Conservation (phyloP, 2,888 invertebrate genomes). For the Siphlonurus alternatus region DNA sequence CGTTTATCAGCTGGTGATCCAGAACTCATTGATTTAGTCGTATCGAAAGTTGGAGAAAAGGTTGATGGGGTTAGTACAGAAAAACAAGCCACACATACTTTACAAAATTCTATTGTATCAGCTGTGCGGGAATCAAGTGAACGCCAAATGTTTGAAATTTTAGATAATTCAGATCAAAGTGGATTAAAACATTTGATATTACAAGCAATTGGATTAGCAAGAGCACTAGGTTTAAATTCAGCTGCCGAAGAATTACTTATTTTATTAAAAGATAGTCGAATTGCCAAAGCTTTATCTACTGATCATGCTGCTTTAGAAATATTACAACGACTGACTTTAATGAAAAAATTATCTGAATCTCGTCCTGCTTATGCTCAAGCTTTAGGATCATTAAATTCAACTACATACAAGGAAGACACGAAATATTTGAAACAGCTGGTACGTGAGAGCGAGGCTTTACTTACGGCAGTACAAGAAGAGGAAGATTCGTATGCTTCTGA, state of each 20-base stretch:
- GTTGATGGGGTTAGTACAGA: constrained; percentile 41
- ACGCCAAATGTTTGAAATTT: constrained; percentile 35
- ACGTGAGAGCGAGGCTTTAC: constrained; percentile 51
- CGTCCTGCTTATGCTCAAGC: constrained; percentile 20
- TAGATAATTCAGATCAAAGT: constrained; percentile 22
- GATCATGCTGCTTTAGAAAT: constrained; percentile 45
- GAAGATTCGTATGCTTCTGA: constrained; percentile 11
- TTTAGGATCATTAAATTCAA: not conserved
- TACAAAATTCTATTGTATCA: constrained; percentile 48
- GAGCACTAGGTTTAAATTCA: constrained; percentile 46
- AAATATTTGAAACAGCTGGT: constrained; percentile 32
- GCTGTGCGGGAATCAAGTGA: constrained; percentile 45
- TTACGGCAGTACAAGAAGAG: constrained; percentile 46
- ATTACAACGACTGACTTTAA: constrained; percentile 48
- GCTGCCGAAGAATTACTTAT: constrained; percentile 38
- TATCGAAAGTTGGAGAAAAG: constrained; percentile 42
- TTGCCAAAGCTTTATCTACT: constrained; percentile 35
- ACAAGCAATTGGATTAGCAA: constrained; percentile 51
- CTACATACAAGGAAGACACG: not conserved
- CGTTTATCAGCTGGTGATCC: constrained; percentile 44
- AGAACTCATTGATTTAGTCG: constrained; percentile 38
- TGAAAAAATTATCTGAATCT: constrained; percentile 50
- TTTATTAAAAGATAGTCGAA: constrained; percentile 35
- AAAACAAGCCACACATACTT: constrained; percentile 42
- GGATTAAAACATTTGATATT: constrained; percentile 30